Base-by-base conservation (phyloP, 2,888 invertebrate species). In the Pogonocherus hispidulus region DNA sequence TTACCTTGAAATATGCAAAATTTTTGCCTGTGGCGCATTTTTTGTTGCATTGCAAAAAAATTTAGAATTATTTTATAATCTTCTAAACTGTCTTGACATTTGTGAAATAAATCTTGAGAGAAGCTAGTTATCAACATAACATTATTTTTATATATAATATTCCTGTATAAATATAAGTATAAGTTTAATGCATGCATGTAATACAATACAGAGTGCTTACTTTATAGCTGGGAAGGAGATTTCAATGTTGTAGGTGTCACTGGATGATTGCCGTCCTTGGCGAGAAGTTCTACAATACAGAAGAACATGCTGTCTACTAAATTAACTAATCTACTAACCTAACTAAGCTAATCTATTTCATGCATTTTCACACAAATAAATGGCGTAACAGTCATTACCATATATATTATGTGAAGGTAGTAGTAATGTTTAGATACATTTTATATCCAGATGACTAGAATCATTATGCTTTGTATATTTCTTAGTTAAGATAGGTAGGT, bases 151-250 rank as follows among this genome's bases (percentile, higher is more conserved):
- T n/a, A n/a, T n/a, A n/a, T 27, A 27, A 27, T 27, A 27, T 27
- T 27, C 8, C 27, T 5, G 27, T 27, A 8, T 5, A 8, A 27
- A 3, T 27, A 27, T 8, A 27, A 27, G 8, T 8, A 3, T 27
- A 55, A 19, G 4, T 8, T 46, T 18, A 37, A 54, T 54, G 35
- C 20, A 47, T 27, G 19, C 51, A 46, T 20, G 41, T 51, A 22
- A 57, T 19, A 14, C 57, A 54, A 51, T 59, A 66, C 62, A 51
- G 52, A 67, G 82, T 84, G 84, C 90, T 93, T 93, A 95, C 95
- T 94, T 95, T 89, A 94, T 90, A 83, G 95, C 93, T 84, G 95
- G 95, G 92, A 96, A 96, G 84, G 94, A 91, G 86, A 97, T 94
- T 88, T 95, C 94, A 86, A 96, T 91, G 88, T 90, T 93, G 90